Evolutionary conservation across 1,140 invertebrate genomes (phyloP), one percentile per base, ranked within the genome.

Genomic region (Dinoponera quadriceps): DNA sequence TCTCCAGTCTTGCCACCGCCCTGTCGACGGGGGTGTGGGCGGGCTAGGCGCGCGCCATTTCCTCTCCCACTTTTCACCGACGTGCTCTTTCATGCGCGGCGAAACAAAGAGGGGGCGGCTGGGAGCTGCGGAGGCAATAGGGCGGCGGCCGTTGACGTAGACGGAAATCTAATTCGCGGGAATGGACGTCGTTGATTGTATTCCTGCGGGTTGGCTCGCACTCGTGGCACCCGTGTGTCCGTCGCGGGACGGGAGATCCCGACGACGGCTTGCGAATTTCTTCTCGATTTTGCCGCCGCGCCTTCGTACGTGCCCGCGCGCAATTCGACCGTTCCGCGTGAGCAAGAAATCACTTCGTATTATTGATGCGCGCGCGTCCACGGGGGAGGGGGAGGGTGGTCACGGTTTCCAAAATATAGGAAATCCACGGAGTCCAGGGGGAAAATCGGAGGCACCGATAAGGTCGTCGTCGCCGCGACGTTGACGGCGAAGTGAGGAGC

Each of bases 1-100:
- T 91, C 87, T 83, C 87, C 78, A 69, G 74, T 85, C 78, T 91
- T 90, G 83, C 88, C 72, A 71, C 71, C 85, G 72, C 83, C n/a
- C n/a, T n/a, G 91, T 86, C 86, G 84, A 84, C 85, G 85, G 82
- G 85, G 71, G 74, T 59, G 81, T 83, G 71, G 25, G 73, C 81
- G 66, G 38, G 38, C 38, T 44, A 44, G 38, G 38, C 66, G 48
- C 75, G 54, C 62, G 62, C 71, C 65, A 16, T 73, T 82, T 74
- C 57, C 54, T 59, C 55, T 60, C 63, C 55, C 62, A 81, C n/a
- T 78, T 86, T 85, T 83, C 66, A 49, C 63, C 62, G 51, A 57
- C 51, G 48, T 80, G 75, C 83, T 86, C 82, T 75, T 78, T 89
- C 83, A 72, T 74, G 85, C 82, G 82, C 82, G 75, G 49, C 54